Evolutionary conservation across 2,113 vertebrate species (phyloP).

Genomic region (Phalacrocorax aristotelis): DNA sequence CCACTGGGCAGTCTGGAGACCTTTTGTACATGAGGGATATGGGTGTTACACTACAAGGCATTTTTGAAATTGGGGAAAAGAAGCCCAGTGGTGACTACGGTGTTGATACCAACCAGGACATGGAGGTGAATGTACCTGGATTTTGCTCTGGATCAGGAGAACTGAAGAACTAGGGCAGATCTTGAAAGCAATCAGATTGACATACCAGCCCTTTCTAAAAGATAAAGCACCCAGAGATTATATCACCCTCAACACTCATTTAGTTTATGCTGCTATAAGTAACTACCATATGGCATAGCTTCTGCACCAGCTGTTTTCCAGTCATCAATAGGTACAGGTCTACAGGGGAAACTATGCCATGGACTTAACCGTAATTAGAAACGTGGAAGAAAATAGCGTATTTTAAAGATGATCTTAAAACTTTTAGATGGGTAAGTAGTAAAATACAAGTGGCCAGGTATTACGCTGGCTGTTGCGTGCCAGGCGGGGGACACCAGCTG

Average conservation of each 20-base stretch:
- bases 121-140: neutral
- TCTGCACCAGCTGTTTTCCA: constrained; percentile 39
- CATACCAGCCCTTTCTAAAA: neutral
- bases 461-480: neutral
- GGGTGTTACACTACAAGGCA: neutral
- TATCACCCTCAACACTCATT: constrained; percentile 24
- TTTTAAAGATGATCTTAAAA: neutral
- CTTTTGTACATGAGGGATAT: neutral
- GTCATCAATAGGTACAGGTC: neutral
- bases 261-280: constrained; percentile 53
- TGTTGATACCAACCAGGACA: neutral
- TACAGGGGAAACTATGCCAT: neutral
- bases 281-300: constrained; percentile 27
- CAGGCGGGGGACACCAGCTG: neutral
- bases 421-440: neutral
- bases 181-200: neutral
- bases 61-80: neutral
- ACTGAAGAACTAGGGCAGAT: neutral
- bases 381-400: neutral
- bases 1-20: neutral
- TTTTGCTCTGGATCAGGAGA: neutral
- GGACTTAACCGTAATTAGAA: neutral
- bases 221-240: neutral
- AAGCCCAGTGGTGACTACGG: neutral
- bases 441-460: neutral